Evolutionary conservation across 2,797 vertebrate species (phyloP), one percentile per base, ranked within the genome.

Genomic region (Botia almorhae): DNA sequence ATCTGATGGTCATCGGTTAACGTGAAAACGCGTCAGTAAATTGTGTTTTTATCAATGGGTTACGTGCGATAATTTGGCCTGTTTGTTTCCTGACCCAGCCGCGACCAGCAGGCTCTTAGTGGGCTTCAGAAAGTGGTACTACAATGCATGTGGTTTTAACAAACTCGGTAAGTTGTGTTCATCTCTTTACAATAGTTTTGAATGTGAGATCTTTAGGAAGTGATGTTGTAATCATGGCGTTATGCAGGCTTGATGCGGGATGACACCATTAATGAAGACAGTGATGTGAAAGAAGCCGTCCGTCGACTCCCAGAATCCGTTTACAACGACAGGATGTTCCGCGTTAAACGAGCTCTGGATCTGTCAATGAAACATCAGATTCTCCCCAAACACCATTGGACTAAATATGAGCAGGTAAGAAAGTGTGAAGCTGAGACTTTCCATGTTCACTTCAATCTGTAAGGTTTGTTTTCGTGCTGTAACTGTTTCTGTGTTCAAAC

Each of bases 281-380:
- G 65, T 0, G 96, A 97, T 58, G 96, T 98, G 2, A 92, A 94
- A 82, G 96, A 96, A 83, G 96, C 96, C 0, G 1, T 98, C 74
- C 94, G 72, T 83, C 93, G 98, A 81, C 93, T 98, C 65, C 97
- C 97, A 2, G 96, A 98, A 75, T 53, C 76, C 0, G 0, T 94
- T 26, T 96, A 96, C 87, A 95, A 98, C 4, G 96, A 96, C 10
- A 92, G 98, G 86, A 89, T 93, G 0, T 99, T 98, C 91, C 96
- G 97, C 82, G 88, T 99, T 63, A 99, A 98, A 90, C 94, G 98
- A 81, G 97, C 98, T 0, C 74, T 98, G 14, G 96, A 99, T 87
- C 93, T 99, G 21, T 90, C 91, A 63, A 87, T 98, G 93, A 98
- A 93, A 78, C 95, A 97, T 0, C 91, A 92, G 76, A 87, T 97